Percentiles rank a stretch among this genome's conserved stretches.
phyloP scores from a whole-genome alignment of 1,140 invertebrate genomes.

The Parasteatoda tepidariorum region DNA sequence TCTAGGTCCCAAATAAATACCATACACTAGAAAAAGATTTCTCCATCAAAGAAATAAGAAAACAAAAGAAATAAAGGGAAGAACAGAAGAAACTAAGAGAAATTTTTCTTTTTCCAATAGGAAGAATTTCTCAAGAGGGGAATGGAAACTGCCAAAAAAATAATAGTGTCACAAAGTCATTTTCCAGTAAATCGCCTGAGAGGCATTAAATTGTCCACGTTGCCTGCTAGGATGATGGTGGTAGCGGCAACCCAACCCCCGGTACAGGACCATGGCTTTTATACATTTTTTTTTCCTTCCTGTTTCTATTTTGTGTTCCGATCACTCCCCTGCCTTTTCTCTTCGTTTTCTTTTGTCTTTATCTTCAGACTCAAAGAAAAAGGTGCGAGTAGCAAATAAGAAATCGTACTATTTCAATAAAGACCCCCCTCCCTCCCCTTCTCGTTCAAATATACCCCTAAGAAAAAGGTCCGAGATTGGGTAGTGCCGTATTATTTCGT shows the following conservation, averaged over 20 bases:
- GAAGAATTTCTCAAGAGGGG: slow-evolving; percentile 57
- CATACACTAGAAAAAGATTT: slow-evolving; percentile 35
- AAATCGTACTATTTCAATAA: slow-evolving; percentile 61
- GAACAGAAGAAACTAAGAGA: slow-evolving; percentile 32
- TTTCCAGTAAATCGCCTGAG: slow-evolving; percentile 61
- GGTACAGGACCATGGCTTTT: slow-evolving; percentile 38
- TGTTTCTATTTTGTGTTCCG: slow-evolving; percentile 2
- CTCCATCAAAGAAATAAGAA: slow-evolving; percentile 19
- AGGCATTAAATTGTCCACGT: slow-evolving; percentile 61
- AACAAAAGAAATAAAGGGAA: slow-evolving; percentile 21
- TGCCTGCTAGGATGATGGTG: slow-evolving; percentile 33
- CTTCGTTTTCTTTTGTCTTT: slow-evolving; percentile 44
- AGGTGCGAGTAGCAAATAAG: slow-evolving; percentile 46
- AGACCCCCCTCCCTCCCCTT: neutral
- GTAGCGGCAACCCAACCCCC: slow-evolving; percentile 11
- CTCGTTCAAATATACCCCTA: neutral
- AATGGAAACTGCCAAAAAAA: slow-evolving; percentile 61
- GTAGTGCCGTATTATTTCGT: slow-evolving; percentile 48
- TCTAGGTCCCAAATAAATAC: slow-evolving; percentile 31
- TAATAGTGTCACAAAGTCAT: slow-evolving; percentile 61
- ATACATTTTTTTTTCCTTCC: slow-evolving; percentile 24
- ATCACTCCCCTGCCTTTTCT: slow-evolving; percentile 1
- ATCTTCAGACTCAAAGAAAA: slow-evolving; percentile 6
- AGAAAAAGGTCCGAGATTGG: slow-evolving; percentile 35
- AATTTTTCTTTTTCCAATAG: slow-evolving; percentile 47